Percentiles rank a stretch among this genome's conserved stretches.
These are phyloP conservation scores for Coryphaenoides rupestris DNA, from an alignment of 2,113 vertebrate genomes.

Conservation along the genomic window DNA sequence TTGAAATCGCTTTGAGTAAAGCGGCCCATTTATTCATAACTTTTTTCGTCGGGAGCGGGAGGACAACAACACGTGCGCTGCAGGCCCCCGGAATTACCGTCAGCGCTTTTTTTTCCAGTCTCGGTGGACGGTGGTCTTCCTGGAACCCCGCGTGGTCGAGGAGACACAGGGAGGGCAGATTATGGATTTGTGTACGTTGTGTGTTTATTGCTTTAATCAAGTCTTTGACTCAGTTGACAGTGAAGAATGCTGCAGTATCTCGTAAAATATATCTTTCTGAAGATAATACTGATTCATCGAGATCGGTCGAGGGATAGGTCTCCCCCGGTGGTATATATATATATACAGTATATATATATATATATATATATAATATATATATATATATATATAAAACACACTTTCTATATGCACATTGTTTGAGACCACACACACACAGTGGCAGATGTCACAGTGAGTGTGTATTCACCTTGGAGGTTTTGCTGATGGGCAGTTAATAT, in stretches of 20 bases:
- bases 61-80: too few relatives aligned
- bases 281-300: slow-evolving; percentile 71
- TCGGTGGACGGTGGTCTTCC: background rate
- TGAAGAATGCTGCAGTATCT: slow-evolving; percentile 57
- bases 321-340: too few relatives aligned
- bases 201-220: slow-evolving; percentile 70
- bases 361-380: slow-evolving; percentile 66
- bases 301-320: slow-evolving; percentile 39
- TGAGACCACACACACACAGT: slow-evolving; percentile 58
- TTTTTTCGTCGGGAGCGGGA: too few relatives aligned
- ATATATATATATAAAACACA: slow-evolving; percentile 63
- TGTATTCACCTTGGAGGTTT: too few relatives aligned
- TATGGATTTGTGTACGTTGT: slow-evolving; percentile 49
- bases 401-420: slow-evolving; percentile 68
- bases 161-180: slow-evolving; percentile 4
- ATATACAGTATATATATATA: too few relatives aligned
- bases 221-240: slow-evolving; percentile 57
- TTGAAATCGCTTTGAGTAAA: too few relatives aligned
- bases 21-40: too few relatives aligned
- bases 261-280: slow-evolving; percentile 71
- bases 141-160: background rate
- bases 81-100: too few relatives aligned
- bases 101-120: too few relatives aligned
- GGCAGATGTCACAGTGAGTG: slow-evolving; percentile 21
- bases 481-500: too few relatives aligned